Evolutionary conservation across 2,888 invertebrate species (phyloP).

Genomic region (Lymantria dispar): DNA sequence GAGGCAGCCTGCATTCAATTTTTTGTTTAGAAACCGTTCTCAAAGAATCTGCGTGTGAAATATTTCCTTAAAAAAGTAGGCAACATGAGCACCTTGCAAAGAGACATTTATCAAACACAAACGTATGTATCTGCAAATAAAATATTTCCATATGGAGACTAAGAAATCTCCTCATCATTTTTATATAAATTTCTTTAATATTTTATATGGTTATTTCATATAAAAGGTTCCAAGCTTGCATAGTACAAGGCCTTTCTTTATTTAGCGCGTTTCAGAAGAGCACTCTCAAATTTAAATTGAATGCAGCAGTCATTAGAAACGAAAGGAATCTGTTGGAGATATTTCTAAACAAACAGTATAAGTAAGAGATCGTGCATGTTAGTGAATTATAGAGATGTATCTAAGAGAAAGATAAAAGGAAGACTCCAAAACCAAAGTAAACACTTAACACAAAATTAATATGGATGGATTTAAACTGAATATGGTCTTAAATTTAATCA

Average conservation of each 20-base stretch:
- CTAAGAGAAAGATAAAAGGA: not conserved
- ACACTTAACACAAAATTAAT: no score
- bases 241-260: slow-evolving; percentile 63
- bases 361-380: slow-evolving; percentile 29
- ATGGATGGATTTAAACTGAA: no score
- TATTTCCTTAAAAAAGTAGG: slow-evolving; percentile 14
- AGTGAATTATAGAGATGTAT: slow-evolving; percentile 44
- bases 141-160: no score
- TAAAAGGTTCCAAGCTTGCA: slow-evolving; percentile 55
- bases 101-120: no score
- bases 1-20: slow-evolving; percentile 71
- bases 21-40: slow-evolving; percentile 63
- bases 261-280: slow-evolving; percentile 65
- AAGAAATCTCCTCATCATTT: not conserved
- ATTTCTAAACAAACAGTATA: not conserved
- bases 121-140: no score
- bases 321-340: not conserved
- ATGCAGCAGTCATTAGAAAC: slow-evolving; percentile 56
- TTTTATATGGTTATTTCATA: no score
- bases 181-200: not conserved
- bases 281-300: slow-evolving; percentile 76
- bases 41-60: slow-evolving; percentile 22
- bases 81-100: not conserved
- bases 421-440: not conserved
- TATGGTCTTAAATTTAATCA: no score